Evolutionary conservation across 2,113 vertebrate genomes (phyloP).

Genomic region (Callipepla californica): DNA sequence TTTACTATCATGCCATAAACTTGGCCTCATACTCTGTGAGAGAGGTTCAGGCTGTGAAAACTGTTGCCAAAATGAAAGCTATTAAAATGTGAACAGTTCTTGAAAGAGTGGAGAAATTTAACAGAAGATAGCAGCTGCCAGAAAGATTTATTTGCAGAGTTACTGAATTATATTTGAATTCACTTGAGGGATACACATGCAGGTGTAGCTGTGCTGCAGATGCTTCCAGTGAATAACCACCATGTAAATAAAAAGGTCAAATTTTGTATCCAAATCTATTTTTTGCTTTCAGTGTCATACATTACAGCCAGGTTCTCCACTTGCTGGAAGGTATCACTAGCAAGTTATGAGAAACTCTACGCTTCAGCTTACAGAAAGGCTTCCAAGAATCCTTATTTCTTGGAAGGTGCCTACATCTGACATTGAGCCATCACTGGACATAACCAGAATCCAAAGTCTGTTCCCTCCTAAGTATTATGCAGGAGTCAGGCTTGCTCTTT

Average conservation of each 20-base stretch:
- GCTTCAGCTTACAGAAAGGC: neutral
- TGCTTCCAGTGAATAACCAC: neutral
- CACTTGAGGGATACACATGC: neutral
- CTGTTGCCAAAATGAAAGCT: slow-evolving; percentile 39
- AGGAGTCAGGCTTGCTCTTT: neutral
- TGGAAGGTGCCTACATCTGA: neutral
- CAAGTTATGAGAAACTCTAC: neutral
- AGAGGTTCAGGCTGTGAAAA: slow-evolving; percentile 30
- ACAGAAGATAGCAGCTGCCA: slow-evolving; percentile 8
- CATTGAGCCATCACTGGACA: neutral
- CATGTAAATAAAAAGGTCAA: neutral
- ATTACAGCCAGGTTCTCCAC: neutral
- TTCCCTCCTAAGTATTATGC: neutral
- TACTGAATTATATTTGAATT: slow-evolving; percentile 43
- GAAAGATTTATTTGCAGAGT: slow-evolving; percentile 32
- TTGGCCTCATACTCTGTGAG: neutral
- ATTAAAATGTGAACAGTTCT: slow-evolving; percentile 31
- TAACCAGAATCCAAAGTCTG: neutral
- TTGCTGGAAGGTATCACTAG: neutral
- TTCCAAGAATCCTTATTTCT: neutral
- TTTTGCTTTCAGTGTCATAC: slow-evolving; percentile 17
- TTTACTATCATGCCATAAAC: slow-evolving; percentile 10
- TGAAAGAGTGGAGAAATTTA: neutral
- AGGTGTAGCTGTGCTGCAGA: slow-evolving; percentile 10
- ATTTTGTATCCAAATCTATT: slow-evolving; percentile 24